Conservation (phyloP, 2,113 vertebrate genomes). For the Labeo rohita region DNA sequence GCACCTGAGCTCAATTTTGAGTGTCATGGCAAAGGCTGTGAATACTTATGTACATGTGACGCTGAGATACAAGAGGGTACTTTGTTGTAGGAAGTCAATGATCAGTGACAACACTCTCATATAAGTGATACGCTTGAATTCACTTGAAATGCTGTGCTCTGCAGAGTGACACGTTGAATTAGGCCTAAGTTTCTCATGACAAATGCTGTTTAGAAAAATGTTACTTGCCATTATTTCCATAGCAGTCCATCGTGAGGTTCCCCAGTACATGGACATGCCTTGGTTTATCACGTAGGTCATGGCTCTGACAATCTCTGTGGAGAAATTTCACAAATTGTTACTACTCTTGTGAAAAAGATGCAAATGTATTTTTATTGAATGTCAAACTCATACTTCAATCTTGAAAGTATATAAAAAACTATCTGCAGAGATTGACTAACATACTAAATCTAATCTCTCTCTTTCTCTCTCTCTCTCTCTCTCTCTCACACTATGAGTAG, state of each 20-base stretch:
- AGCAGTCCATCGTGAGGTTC: constrained; percentile 94
- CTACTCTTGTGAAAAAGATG: background rate
- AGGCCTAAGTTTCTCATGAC: background rate
- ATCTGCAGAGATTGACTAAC: too few species aligned
- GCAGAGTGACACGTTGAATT: background rate
- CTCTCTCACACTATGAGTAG: too few species aligned
- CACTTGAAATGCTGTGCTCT: background rate
- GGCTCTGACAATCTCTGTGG: constrained; percentile 91
- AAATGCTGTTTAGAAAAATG: background rate
- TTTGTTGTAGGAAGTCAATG: background rate
- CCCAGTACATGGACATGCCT: constrained; percentile 99
- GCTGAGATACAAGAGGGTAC: background rate
- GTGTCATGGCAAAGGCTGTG: too few species aligned
- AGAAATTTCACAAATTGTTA: constrained; percentile 5
- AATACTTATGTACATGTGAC: background rate
- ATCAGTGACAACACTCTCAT: background rate
- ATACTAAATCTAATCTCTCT: too few species aligned
- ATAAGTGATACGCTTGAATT: background rate
- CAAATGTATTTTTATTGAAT: background rate
- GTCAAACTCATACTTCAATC: background rate
- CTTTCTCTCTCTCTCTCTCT: too few species aligned
- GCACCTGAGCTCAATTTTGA: too few species aligned
- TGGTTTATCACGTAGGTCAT: constrained; percentile 98
- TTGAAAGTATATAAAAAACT: too few species aligned
- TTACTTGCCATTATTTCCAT: constrained; percentile 96